A percentile compares a stretch with the other conserved stretches of the same genome.
Evolutionary conservation across 2,797 vertebrate species (phyloP).

Genomic region (Muscicapa comitata): DNA sequence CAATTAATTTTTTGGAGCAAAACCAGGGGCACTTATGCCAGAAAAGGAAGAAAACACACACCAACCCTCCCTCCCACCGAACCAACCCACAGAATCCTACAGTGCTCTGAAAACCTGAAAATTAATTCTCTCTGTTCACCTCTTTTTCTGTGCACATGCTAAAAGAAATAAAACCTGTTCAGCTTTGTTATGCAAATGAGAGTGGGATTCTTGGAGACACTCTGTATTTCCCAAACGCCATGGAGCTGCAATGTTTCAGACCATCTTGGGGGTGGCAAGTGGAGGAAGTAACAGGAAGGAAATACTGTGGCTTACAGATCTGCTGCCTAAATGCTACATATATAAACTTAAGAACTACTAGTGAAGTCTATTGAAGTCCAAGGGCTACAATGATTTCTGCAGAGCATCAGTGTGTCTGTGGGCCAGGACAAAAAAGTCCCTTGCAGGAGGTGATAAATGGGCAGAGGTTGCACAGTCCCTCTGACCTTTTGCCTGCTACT

Average conservation of each 20-base stretch:
- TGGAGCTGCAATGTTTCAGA: neutral
- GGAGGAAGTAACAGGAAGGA: neutral
- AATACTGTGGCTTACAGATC: neutral
- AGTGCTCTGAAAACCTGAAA: neutral
- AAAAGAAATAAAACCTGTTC: neutral
- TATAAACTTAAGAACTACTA: neutral
- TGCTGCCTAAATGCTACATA: neutral
- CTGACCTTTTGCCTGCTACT: neutral
- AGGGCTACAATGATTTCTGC: neutral
- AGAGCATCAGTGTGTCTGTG: neutral
- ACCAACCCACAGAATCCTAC: neutral
- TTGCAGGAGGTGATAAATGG: neutral
- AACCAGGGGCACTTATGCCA: slow-evolving; percentile 19
- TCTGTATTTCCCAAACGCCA: neutral
- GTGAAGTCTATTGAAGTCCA: neutral
- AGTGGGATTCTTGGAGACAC: neutral
- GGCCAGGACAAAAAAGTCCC: neutral
- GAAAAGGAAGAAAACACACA: neutral
- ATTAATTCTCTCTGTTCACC: neutral
- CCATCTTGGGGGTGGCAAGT: neutral
- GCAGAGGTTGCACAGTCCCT: neutral
- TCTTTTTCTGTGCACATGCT: neutral
- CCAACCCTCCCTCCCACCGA: neutral
- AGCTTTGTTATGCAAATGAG: slow-evolving; percentile 3
- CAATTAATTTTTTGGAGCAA: slow-evolving; percentile 54